A percentile compares a stretch with the other conserved stretches of the same genome.
Evolutionary conservation across 1,140 invertebrate species (phyloP).

Genomic region (Myzus persicae): DNA sequence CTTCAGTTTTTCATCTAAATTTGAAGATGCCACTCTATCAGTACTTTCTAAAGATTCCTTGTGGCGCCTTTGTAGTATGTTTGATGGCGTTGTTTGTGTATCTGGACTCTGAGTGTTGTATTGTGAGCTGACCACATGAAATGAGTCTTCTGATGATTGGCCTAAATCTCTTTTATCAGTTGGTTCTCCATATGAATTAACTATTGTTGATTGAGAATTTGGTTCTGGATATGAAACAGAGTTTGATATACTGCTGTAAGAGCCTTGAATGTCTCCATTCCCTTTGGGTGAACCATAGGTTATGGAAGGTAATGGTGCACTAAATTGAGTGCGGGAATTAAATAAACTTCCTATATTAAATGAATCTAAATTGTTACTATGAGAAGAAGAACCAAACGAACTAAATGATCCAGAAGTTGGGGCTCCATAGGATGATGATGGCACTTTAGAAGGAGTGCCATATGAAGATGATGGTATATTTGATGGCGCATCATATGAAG

Average conservation of each 20-base stretch:
- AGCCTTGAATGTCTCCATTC: slow-evolving; percentile 22
- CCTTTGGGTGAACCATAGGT: slow-evolving; percentile 58
- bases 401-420: slow-evolving; percentile 57
- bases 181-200: slow-evolving; percentile 58
- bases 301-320: slow-evolving; percentile 57
- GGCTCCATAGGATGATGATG: slow-evolving; percentile 65
- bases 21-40: background rate
- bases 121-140: slow-evolving; percentile 13
- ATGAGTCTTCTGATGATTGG: background rate
- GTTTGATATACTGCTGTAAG: slow-evolving; percentile 47
- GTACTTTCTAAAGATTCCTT: slow-evolving; percentile 46
- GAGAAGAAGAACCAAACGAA: slow-evolving; percentile 57
- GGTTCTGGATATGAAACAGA: slow-evolving; percentile 31
- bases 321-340: slow-evolving; percentile 52
- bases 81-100: slow-evolving; percentile 2
- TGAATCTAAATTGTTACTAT: slow-evolving; percentile 45
- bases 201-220: slow-evolving; percentile 36
- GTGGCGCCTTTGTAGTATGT: slow-evolving; percentile 32
- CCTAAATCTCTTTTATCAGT: slow-evolving; percentile 11
- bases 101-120: slow-evolving; percentile 31
- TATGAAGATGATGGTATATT: slow-evolving; percentile 64
- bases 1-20: slow-evolving; percentile 19
- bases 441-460: slow-evolving; percentile 60
- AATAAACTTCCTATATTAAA: slow-evolving; percentile 59
- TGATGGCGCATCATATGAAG: slow-evolving; percentile 61